A percentile compares a stretch with the other conserved stretches of the same genome.
Conservation (phyloP, 2,113 vertebrate genomes). For the Crotalus tigris region DNA sequence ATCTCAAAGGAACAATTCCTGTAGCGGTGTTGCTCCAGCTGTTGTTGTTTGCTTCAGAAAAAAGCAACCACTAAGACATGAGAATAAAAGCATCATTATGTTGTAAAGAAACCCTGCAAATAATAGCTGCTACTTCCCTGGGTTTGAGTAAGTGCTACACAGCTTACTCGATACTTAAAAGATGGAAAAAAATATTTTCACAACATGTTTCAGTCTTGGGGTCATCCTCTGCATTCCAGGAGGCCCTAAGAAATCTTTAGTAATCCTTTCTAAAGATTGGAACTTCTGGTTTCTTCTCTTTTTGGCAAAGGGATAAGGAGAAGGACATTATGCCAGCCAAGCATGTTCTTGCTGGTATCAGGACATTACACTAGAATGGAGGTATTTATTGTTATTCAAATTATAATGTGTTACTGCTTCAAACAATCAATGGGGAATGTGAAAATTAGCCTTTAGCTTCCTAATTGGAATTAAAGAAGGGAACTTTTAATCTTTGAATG, state of each 20-base stretch:
- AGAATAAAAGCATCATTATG: constrained; percentile 38
- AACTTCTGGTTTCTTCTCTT: neutral
- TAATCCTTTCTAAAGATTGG: neutral
- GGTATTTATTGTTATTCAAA: neutral
- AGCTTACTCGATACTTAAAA: constrained; percentile 1
- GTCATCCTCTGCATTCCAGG: neutral
- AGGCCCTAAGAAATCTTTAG: neutral
- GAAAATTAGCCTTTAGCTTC: neutral
- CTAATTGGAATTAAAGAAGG: neutral
- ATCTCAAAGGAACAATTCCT: neutral
- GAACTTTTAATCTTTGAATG: neutral
- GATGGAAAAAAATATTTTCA: neutral
- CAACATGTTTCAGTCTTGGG: neutral
- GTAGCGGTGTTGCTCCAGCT: neutral
- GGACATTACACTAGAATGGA: neutral
- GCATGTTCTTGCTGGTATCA: neutral
- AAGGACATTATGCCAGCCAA: neutral
- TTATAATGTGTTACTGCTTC: neutral
- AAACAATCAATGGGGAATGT: neutral
- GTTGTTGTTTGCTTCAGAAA: constrained; percentile 33
- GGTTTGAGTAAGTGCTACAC: neutral
- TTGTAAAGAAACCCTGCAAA: constrained; percentile 9
- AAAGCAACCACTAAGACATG: constrained; percentile 13
- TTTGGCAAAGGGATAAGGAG: neutral
- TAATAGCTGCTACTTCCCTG: constrained; percentile 2